Evolutionary conservation across 2,797 vertebrate genomes (phyloP), one percentile per base, ranked within the genome.

Genomic region (Picus viridis): DNA sequence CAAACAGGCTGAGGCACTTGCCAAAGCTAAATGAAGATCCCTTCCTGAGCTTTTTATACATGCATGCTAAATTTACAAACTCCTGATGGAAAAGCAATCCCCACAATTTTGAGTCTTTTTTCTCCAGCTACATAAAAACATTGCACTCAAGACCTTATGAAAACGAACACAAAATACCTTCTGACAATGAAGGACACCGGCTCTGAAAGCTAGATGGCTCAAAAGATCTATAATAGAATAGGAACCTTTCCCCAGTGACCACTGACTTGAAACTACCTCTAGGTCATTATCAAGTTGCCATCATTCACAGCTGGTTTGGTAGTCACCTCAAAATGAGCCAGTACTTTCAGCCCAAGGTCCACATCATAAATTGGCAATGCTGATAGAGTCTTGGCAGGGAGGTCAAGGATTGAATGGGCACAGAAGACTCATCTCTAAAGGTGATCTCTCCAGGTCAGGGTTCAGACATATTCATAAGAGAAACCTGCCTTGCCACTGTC

Each of bases 341-440:
- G 79, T 89, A 71, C 61, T 86, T 61, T 73, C 72, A 3, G 62
- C 30, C 32, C 79, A 88, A 88, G 86, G 92, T 91, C 93, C 68
- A 68, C 34, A 54, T 86, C 92, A 81, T 97, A 97, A 97, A 97
- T 95, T 95, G 91, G 81, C 79, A 93, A 45, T 70, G 34, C 36
- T 51, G 83, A 93, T 41, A 84, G 74, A 75, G 53, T 95, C 94
- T 72, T 53, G 89, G 91, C 86, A 96, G 75, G 88, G 78, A 96
- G 97, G 96, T 96, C 95, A 97, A 91, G 73, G 83, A 94, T 53
- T 86, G 95, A 96, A 95, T 75, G 83, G 92, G 65, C 96, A 97
- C 72, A 83, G 97, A 98, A 43, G 94, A 81, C 95, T 88, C 93
- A 94, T 96, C 92, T 96, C 90, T 64, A 96, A 97, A 97, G 97